Percentiles rank a stretch among this genome's conserved stretches.
These are phyloP conservation scores for Syncerus caffer DNA, from an alignment of 2,797 vertebrate species.

Conservation along the genomic window DNA sequence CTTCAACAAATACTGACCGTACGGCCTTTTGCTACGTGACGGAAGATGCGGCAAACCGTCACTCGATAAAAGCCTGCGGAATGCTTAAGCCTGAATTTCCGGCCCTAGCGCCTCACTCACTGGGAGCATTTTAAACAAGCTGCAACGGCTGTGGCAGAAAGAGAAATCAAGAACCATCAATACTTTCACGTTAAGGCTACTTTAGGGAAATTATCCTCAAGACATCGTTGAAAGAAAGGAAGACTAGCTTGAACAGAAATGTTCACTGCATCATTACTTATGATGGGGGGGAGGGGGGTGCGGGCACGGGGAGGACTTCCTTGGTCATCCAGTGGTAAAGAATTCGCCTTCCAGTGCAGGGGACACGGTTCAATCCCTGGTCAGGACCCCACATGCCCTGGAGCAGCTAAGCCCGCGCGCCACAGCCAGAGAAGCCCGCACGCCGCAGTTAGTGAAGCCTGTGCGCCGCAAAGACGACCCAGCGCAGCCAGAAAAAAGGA, in stretches of 20 bases:
- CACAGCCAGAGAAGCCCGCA: background rate
- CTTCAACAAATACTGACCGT: background rate
- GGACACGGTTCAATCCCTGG: background rate
- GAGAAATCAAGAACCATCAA: background rate
- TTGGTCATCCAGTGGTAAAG: background rate
- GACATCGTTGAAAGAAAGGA: background rate
- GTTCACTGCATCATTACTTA: background rate
- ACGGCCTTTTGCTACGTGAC: background rate
- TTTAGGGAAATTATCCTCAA: constrained; percentile 4
- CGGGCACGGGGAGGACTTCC: background rate
- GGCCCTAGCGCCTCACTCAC: background rate
- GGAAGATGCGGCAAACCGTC: background rate
- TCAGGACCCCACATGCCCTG: background rate
- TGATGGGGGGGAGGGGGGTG: too few species aligned
- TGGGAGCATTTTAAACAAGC: background rate
- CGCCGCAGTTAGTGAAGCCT: background rate
- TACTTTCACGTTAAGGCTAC: background rate
- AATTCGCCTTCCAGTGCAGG: background rate
- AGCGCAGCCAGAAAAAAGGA: background rate
- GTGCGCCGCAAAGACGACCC: accelerated
- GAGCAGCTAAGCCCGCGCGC: accelerated
- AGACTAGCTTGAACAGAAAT: background rate
- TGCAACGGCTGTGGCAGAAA: background rate
- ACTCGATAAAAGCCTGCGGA: background rate
- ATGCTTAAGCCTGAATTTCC: background rate